Evolutionary conservation across 2,113 vertebrate genomes (phyloP).

Genomic region (Ascaphus truei): DNA sequence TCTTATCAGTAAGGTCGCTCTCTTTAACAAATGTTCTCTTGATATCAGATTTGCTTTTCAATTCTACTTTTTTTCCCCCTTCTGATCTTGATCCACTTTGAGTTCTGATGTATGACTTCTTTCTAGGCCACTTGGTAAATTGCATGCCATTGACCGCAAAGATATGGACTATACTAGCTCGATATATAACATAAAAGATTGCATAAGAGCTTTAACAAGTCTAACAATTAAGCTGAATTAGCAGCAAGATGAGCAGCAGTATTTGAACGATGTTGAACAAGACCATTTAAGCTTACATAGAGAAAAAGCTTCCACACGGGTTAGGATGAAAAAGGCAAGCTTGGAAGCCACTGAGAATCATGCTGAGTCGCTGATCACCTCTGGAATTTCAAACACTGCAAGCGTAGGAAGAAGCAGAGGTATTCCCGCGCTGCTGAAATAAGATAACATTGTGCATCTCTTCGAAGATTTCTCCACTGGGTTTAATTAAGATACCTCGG

Average conservation of each 20-base stretch:
- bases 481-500: constrained; percentile 34
- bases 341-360: constrained; percentile 6
- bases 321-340: constrained; percentile 16
- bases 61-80: too few relatives aligned
- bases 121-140: too few relatives aligned
- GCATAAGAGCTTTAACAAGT: too few relatives aligned
- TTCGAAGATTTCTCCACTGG: constrained; percentile 28
- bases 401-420: constrained; percentile 9
- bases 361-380: constrained; percentile 33
- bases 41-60: too few relatives aligned
- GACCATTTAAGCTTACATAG: not conserved
- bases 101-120: too few relatives aligned
- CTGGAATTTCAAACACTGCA: constrained; percentile 33
- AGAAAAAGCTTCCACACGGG: not conserved
- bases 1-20: too few relatives aligned
- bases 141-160: too few relatives aligned
- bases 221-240: too few relatives aligned
- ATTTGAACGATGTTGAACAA: not conserved
- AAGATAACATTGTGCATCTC: constrained; percentile 35
- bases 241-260: not conserved
- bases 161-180: too few relatives aligned
- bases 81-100: too few relatives aligned
- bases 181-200: too few relatives aligned
- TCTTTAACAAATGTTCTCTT: too few relatives aligned
- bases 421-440: constrained; percentile 26